A percentile compares a stretch with the other conserved stretches of the same genome.
Evolutionary conservation across 2,113 vertebrate species (phyloP).

Genomic region (Etheostoma spectabile): DNA sequence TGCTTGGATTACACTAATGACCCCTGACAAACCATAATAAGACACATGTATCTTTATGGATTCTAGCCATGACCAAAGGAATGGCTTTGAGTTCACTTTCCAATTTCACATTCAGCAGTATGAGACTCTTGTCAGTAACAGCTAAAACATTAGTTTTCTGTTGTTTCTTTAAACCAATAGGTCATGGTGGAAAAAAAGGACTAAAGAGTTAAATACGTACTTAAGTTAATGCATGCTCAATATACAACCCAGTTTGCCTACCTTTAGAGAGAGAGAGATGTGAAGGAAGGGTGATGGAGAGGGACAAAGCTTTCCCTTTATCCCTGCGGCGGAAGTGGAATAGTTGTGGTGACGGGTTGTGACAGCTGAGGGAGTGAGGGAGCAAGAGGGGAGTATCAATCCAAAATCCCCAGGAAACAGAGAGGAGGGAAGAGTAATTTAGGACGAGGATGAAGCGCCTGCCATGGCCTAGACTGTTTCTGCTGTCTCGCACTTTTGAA

Average conservation of each 20-base stretch:
- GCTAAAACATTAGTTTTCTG: constrained; percentile 41
- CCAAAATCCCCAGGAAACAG: constrained; percentile 71
- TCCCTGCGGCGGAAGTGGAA: constrained; percentile 73
- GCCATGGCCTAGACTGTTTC: constrained; percentile 23
- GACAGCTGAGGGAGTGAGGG: constrained; percentile 78
- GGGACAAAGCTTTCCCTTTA: constrained; percentile 63
- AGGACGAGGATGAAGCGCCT: constrained; percentile 67
- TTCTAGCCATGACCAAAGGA: constrained; percentile 60
- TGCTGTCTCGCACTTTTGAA: constrained; percentile 52
- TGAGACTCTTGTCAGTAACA: constrained; percentile 48
- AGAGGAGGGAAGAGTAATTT: constrained; percentile 67
- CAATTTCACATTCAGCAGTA: constrained; percentile 27
- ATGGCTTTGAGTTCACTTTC: constrained; percentile 49
- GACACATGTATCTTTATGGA: constrained; percentile 60
- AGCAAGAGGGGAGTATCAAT: constrained; percentile 71
- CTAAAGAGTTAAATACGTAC: too few relatives aligned
- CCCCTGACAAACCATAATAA: constrained; percentile 77
- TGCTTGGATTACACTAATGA: constrained; percentile 78
- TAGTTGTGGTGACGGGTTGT: constrained; percentile 78
- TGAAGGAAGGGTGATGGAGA: constrained; percentile 63
- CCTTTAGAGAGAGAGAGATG: constrained; percentile 52
- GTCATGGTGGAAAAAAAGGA: constrained; percentile 24
- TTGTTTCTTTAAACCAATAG: constrained; percentile 50
- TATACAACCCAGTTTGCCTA: constrained; percentile 38
- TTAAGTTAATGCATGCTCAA: constrained; percentile 33